phyloP scores from a whole-genome alignment of 37 sponge, comb jelly and placozoan genomes.

The Tethya wilhelma region DNA sequence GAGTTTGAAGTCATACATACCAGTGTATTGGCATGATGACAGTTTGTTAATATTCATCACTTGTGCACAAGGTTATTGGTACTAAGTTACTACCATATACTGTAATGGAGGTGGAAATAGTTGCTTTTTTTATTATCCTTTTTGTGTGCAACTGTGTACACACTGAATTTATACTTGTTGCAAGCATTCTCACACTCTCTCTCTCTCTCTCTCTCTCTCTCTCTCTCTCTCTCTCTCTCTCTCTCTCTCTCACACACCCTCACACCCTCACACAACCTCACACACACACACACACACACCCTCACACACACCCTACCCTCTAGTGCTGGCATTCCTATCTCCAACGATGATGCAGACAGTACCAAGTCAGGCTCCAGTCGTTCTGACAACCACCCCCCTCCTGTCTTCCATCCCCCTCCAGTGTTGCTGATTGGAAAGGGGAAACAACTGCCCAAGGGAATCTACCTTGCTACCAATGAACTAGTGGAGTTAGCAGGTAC shows the following conservation, averaged over 20 bases:
- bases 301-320: not conserved
- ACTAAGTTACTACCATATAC: too few relatives aligned
- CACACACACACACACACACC: constrained; percentile 1
- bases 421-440: constrained; percentile 39
- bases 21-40: too few relatives aligned
- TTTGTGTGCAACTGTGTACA: too few relatives aligned
- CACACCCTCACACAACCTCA: not conserved
- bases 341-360: constrained; percentile 56
- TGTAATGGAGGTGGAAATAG: constrained; percentile 1
- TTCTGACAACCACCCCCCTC: not conserved
- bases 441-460: constrained; percentile 62
- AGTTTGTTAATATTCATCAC: too few relatives aligned
- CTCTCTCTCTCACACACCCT: not conserved
- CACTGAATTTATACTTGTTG: not conserved
- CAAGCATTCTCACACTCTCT: not conserved
- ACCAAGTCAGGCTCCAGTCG: constrained; percentile 37
- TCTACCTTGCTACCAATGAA: constrained; percentile 38
- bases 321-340: constrained; percentile 40
- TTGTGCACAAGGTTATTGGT: too few relatives aligned
- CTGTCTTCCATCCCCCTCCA: constrained; percentile 8
- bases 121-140: not conserved
- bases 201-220: too few relatives aligned
- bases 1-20: too few relatives aligned
- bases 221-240: not conserved
- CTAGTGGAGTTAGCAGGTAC: constrained; percentile 22